Evolutionary conservation across 2,888 invertebrate species (phyloP), one percentile per base, ranked within the genome.

Genomic region (Acronicta alni): DNA sequence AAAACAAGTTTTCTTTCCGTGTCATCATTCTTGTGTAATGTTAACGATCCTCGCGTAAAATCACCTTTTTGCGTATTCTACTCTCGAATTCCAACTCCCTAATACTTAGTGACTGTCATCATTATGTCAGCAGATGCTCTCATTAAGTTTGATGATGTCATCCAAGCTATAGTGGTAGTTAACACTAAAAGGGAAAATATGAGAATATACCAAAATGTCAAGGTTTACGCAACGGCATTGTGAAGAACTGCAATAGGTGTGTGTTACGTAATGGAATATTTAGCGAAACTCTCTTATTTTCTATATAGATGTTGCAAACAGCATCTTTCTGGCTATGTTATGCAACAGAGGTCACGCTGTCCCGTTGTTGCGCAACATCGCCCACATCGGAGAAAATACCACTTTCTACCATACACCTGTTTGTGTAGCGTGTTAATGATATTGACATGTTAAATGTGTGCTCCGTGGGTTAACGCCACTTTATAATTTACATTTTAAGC

Each of bases 211-310:
- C 80, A 43, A 77, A 89, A 90, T 89, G 89, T 91, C 90, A 90
- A 88, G 84, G 86, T 88, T 87, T 90, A 87, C 87, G 90, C 87
- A 91, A 92, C 76, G 48, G 80, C 77, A 86, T 87, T 87, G 85
- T 87, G 82, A 81, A 62, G 63, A 78, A 72, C 69, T 73, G 86
- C 84, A 85, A 85, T 86, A 85, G 82, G 82, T 82, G 85, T 77
- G 65, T 67, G 80, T 91, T 92, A 80, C 79, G 88, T 77, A 92
- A 93, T 88, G 76, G 82, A 75, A 88, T 88, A 88, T 90, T 90
- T 89, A 90, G 90, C 89, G 84, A 87, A 87, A 88, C 88, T 87
- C 84, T 87, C 88, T 87, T 88, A 88, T 89, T 89, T 90, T 90
- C 86, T 88, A 86, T 87, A 88, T 82, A 83, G 84, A 85, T 89